A percentile compares a stretch with the other conserved stretches of the same genome.
phyloP scores from a whole-genome alignment of 2,797 vertebrate species.

The Botia kubotai region DNA sequence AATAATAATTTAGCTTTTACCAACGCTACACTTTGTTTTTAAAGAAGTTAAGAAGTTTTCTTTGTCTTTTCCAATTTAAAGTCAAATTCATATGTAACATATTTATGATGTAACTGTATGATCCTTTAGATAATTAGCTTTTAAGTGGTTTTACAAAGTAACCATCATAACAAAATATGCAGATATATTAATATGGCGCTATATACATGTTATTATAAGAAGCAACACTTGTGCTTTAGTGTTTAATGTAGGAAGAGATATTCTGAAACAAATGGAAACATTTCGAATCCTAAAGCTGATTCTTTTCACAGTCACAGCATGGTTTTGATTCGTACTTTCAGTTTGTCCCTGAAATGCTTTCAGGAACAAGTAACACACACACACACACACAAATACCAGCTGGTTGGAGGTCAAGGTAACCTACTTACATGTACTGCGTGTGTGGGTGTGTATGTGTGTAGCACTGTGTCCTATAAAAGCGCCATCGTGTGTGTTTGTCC shows the following conservation, averaged over 20 bases:
- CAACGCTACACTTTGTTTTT: too few relatives aligned
- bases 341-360: constrained; percentile 30
- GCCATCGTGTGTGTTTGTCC: constrained; percentile 40
- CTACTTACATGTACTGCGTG: constrained; percentile 63
- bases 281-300: not conserved
- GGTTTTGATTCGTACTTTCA: not conserved
- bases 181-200: too few relatives aligned
- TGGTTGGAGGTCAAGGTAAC: constrained; percentile 69
- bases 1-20: too few relatives aligned
- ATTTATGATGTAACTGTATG: too few relatives aligned
- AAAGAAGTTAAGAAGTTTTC: too few relatives aligned
- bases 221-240: not conserved
- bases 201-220: too few relatives aligned
- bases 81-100: too few relatives aligned
- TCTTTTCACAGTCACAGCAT: not conserved
- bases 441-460: constrained; percentile 22
- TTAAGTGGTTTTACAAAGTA: too few relatives aligned
- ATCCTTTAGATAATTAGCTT: too few relatives aligned
- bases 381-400: constrained; percentile 32
- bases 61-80: too few relatives aligned
- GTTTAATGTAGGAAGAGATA: not conserved
- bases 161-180: too few relatives aligned
- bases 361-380: not conserved
- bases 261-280: not conserved
- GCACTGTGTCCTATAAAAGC: constrained; percentile 31